Percentiles rank a stretch among this genome's conserved stretches.
phyloP scores from a whole-genome alignment of 2,888 invertebrate genomes.

The Apocheima hispidaria region DNA sequence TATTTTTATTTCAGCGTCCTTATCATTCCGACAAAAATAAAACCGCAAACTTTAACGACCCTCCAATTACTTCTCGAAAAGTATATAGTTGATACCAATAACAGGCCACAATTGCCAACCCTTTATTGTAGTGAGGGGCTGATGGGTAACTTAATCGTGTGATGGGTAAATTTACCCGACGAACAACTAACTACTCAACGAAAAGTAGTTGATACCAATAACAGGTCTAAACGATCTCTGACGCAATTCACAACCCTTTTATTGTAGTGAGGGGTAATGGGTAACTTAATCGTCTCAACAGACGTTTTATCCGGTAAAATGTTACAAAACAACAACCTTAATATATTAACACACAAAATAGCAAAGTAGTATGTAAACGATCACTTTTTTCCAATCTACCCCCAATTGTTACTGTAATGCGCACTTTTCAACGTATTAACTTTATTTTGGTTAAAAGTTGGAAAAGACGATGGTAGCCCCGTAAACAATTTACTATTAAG shows the following conservation, averaged over 20 bases:
- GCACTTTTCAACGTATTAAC: no score
- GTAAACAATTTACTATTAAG: no score
- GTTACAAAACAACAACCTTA: no score
- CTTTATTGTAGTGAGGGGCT: conserved; percentile 34
- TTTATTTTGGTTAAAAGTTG: no score
- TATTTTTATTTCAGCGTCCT: conserved; percentile 15
- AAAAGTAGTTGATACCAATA: not conserved
- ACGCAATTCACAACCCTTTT: not conserved
- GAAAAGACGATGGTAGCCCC: no score
- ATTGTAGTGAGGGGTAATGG: not conserved
- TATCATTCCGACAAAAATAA: conserved; percentile 24
- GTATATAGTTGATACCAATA: conserved; percentile 41
- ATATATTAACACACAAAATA: no score
- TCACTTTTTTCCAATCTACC: no score
- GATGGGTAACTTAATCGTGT: not conserved
- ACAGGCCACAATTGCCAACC: conserved; percentile 39
- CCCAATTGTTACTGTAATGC: no score
- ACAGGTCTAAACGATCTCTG: not conserved
- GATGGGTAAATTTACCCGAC: not conserved
- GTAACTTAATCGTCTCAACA: not conserved
- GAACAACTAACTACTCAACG: not conserved
- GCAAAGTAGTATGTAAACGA: no score
- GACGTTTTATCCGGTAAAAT: no score
- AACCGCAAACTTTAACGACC: conserved; percentile 29
- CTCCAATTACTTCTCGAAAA: conserved; percentile 43